phyloP scores from a whole-genome alignment of 1,140 invertebrate genomes.

The Orchestia grillus region DNA sequence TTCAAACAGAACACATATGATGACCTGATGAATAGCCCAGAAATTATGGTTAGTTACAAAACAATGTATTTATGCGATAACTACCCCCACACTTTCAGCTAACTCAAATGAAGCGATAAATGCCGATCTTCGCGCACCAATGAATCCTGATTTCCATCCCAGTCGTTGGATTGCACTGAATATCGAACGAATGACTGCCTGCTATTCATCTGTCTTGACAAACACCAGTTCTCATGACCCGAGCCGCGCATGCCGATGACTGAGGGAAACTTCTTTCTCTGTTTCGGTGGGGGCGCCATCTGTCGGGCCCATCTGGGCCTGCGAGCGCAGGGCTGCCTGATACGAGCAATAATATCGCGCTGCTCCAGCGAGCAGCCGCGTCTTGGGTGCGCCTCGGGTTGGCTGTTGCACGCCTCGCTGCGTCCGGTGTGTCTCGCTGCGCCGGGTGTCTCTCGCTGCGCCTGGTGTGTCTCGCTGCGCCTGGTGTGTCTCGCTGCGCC shows the following conservation, averaged over 20 bases:
- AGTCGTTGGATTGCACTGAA: neutral
- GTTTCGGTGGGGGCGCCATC: too few species aligned
- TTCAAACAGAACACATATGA: too few species aligned
- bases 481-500: too few species aligned
- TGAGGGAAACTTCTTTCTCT: neutral
- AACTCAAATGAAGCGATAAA: too few species aligned
- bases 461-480: neutral
- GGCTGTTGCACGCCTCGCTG: neutral
- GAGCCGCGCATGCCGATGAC: neutral
- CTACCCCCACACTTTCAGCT: too few species aligned
- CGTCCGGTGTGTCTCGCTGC: neutral
- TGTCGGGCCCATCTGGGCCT: neutral
- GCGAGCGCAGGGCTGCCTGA: neutral
- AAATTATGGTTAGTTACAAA: too few species aligned
- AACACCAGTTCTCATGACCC: neutral
- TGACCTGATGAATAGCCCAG: too few species aligned
- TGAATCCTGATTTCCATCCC: neutral
- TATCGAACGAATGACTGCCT: neutral
- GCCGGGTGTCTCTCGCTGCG: neutral
- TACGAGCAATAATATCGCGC: neutral
- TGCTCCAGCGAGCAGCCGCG: neutral
- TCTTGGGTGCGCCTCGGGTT: neutral
- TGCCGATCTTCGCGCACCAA: neutral
- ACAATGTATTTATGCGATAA: too few species aligned
- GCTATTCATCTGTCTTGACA: neutral